These are phyloP conservation scores for Labrus mixtus DNA, from an alignment of 2,113 vertebrate species.

Conservation along the genomic window DNA sequence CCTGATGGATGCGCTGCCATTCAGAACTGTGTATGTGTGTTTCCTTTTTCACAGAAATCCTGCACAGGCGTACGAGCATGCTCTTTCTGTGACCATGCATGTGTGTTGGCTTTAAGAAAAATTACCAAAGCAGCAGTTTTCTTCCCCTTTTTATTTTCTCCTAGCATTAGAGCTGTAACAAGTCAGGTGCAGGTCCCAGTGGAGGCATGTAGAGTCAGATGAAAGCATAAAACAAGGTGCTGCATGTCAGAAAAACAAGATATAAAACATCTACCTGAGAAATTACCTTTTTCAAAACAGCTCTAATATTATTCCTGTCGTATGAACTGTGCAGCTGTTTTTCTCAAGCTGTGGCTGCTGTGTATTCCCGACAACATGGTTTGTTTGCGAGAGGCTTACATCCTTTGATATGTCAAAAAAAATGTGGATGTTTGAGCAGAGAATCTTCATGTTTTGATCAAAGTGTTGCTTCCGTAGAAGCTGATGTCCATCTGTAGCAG, in stretches of 20 bases:
- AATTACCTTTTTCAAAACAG: slow-evolving; percentile 24
- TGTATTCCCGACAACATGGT: background rate
- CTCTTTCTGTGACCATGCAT: background rate
- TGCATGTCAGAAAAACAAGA: slow-evolving; percentile 43
- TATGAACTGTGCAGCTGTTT: slow-evolving; percentile 21
- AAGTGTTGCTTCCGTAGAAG: background rate
- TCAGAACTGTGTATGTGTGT: slow-evolving; percentile 32
- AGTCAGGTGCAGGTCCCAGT: slow-evolving; percentile 51
- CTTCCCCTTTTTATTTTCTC: slow-evolving; percentile 69
- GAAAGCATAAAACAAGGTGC: slow-evolving; percentile 39
- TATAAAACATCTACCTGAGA: slow-evolving; percentile 27
- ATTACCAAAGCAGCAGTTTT: slow-evolving; percentile 31
- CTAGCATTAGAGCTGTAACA: slow-evolving; percentile 23
- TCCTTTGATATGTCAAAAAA: background rate
- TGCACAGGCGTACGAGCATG: background rate
- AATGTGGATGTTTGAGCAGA: background rate
- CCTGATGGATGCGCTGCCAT: slow-evolving; percentile 59
- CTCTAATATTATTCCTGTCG: slow-evolving; percentile 54
- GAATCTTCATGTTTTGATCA: background rate
- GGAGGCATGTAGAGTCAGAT: slow-evolving; percentile 32
- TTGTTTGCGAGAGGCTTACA: background rate
- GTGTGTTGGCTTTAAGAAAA: background rate
- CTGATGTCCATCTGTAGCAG: background rate
- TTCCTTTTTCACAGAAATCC: slow-evolving; percentile 13
- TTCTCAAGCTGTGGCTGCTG: background rate